Percentiles rank a stretch among this genome's conserved stretches.
Evolutionary conservation across 2,113 vertebrate genomes (phyloP).

Genomic region (Platichthys flesus): DNA sequence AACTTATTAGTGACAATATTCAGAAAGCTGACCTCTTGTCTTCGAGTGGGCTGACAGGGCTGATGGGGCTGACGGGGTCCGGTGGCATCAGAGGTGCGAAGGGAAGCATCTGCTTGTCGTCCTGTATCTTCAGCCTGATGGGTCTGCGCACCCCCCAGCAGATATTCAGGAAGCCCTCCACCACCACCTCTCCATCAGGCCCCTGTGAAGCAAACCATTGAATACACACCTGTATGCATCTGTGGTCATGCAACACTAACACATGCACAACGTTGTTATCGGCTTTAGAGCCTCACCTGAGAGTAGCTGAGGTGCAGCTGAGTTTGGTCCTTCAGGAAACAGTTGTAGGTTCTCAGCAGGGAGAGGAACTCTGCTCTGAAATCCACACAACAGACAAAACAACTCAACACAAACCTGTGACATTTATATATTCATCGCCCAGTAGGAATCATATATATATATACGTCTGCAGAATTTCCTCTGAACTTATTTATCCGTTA

Average conservation of each 20-base stretch:
- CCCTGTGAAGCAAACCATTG: slow-evolving; percentile 51
- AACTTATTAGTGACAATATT: too few relatives aligned
- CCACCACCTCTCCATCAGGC: slow-evolving; percentile 74
- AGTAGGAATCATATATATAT: too few relatives aligned
- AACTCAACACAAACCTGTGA: too few relatives aligned
- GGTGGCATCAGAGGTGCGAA: slow-evolving; percentile 72
- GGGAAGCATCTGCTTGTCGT: slow-evolving; percentile 85
- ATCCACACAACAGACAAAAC: slow-evolving; percentile 7
- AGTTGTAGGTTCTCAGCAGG: slow-evolving; percentile 82
- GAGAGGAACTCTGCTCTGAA: slow-evolving; percentile 79
- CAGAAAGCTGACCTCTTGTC: slow-evolving; percentile 81
- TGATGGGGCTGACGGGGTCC: slow-evolving; percentile 74
- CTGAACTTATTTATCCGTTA: too few relatives aligned
- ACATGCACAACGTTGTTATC: too few relatives aligned
- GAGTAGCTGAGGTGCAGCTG: slow-evolving; percentile 78
- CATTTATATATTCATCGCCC: too few relatives aligned
- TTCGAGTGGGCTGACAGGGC: slow-evolving; percentile 76
- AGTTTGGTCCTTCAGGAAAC: slow-evolving; percentile 81
- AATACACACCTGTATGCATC: not conserved
- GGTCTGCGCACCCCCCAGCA: slow-evolving; percentile 90
- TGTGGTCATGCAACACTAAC: not conserved
- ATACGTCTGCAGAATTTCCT: too few relatives aligned
- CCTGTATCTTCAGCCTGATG: slow-evolving; percentile 93
- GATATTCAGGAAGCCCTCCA: slow-evolving; percentile 90
- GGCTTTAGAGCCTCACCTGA: slow-evolving; percentile 33